A percentile compares a stretch with the other conserved stretches of the same genome.
Evolutionary conservation across 2,797 vertebrate genomes (phyloP).

Genomic region (Pangasius macronema): DNA sequence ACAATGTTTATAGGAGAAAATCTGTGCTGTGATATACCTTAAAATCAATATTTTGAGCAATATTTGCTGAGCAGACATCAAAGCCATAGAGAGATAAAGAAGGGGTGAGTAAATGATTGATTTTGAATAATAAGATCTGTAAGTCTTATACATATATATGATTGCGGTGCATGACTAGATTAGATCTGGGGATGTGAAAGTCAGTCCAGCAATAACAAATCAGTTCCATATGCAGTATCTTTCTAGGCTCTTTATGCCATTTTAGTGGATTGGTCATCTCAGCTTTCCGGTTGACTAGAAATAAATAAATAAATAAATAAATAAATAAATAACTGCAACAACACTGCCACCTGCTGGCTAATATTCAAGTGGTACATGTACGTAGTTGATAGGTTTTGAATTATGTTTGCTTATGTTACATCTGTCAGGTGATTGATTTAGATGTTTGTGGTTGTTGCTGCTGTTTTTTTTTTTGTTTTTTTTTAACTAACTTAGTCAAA

Average conservation of each 20-base stretch:
- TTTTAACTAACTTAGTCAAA: no score
- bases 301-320: not conserved
- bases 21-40: not conserved
- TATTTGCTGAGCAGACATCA: not conserved
- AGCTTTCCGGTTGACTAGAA: not conserved
- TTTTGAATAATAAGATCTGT: not conserved
- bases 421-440: not conserved
- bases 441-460: not conserved
- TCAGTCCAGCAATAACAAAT: not conserved
- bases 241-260: not conserved
- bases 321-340: not conserved
- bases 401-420: not conserved
- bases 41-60: constrained; percentile 6
- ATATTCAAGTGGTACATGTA: not conserved
- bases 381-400: not conserved
- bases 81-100: not conserved
- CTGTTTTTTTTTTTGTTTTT: no score
- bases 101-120: not conserved
- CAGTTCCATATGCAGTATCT: not conserved
- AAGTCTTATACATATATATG: not conserved
- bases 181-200: not conserved
- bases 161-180: no score
- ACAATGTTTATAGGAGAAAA: not conserved
- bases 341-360: constrained; percentile 16
- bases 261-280: not conserved